Evolutionary conservation across 2,113 vertebrate species (phyloP), one percentile per base, ranked within the genome.

Genomic region (Pipa parva): DNA sequence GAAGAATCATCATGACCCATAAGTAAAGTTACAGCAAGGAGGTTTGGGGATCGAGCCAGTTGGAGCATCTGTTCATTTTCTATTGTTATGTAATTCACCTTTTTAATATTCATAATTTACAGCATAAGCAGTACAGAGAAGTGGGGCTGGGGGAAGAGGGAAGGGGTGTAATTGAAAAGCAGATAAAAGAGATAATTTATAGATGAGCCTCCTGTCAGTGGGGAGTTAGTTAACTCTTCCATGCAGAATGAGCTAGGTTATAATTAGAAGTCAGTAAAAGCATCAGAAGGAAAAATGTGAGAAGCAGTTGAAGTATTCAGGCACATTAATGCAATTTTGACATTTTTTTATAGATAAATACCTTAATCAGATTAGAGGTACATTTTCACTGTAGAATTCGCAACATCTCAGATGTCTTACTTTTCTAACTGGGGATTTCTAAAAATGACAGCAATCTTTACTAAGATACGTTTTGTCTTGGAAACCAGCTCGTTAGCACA

Each of bases 1-100:
- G 3, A n/a, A 24, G 51, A 13, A 54, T 15, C 26, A 27, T 25
- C 25, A 6, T 54, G 51, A 54, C 51, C 26, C 15, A 27, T 54
- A n/a, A 54, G 51, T 54, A 9, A 5, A 12, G 24, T 15, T 15
- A 54, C 15, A 54, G 22, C 26, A 12, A 27, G 25, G 51, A 25
- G 51, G 12, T 24, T 22, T 7, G 21, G 51, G 25, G 26, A 28
- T 7, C 15, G 21, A 24, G 25, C 11, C 48, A 13, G n/a, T 8
- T 3, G 15, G 51, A 54, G 26, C 25, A 28, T 54, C 51, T 54
- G 51, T 27, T 27, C 51, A 28, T 12, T 3, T 15, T 54, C 28
- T 54, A 54, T 54, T 26, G 24, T 54, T 54, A 54, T 54, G 25
- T 54, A 54, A 54, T 28, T 54, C 51, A 17, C 11, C 51, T 54